Evolutionary conservation across 1,140 invertebrate species (phyloP).

Genomic region (Drosophila asahinai): DNA sequence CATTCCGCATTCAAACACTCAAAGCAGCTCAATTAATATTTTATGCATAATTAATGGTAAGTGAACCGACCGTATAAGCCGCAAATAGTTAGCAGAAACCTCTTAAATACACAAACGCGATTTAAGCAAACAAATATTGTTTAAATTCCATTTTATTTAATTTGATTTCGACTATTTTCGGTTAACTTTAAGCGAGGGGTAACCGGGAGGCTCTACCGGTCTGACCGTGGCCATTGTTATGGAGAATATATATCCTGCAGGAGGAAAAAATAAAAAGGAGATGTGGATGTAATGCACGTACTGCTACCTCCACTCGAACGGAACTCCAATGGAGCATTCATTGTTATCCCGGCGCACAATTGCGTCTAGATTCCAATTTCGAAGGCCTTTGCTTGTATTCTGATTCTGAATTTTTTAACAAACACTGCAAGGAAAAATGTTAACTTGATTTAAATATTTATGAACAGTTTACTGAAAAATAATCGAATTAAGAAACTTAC

Average conservation of each 20-base stretch:
- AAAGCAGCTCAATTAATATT: background rate
- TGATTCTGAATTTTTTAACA: background rate
- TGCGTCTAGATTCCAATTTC: conserved; percentile 20
- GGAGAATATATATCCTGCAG: conserved; percentile 4
- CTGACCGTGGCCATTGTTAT: conserved; percentile 14
- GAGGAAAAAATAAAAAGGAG: conserved; percentile 1
- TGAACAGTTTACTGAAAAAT: no score
- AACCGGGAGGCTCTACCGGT: background rate
- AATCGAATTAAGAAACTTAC: background rate
- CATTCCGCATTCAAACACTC: background rate
- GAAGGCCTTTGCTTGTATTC: background rate
- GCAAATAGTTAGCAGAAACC: background rate
- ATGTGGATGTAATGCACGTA: conserved; percentile 5
- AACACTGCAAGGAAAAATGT: background rate
- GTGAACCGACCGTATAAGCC: background rate
- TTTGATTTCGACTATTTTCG: background rate
- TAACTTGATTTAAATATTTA: background rate
- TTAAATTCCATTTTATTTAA: background rate
- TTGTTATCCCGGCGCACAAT: conserved; percentile 28
- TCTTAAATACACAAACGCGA: background rate
- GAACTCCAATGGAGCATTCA: conserved; percentile 34
- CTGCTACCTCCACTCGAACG: conserved; percentile 20
- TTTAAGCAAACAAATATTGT: background rate
- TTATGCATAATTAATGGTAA: conserved; percentile 7
- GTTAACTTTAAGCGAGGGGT: background rate